Percentiles rank a stretch among this genome's conserved stretches.
Conservation (phyloP, 37 sponge, comb jelly and placozoan genomes). For the Chondrilla cf. caribensis region DNA sequence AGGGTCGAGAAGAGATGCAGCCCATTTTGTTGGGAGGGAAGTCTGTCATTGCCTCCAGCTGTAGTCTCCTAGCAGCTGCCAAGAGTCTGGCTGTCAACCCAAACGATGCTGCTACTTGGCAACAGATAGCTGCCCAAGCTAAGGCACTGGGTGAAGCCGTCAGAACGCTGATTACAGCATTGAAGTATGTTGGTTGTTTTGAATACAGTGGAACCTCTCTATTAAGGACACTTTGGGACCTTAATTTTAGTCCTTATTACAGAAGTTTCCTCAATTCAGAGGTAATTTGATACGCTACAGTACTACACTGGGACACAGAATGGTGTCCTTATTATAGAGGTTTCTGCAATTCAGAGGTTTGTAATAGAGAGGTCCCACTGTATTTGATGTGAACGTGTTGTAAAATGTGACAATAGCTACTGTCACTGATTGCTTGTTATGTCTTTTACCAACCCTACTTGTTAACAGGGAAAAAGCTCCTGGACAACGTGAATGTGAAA, state of each 20-base stretch:
- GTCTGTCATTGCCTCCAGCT: constrained; percentile 66
- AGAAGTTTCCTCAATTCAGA: too few species aligned
- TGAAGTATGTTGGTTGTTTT: constrained; percentile 57
- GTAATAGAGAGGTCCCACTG: too few species aligned
- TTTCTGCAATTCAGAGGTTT: too few species aligned
- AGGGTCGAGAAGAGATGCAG: constrained; percentile 37
- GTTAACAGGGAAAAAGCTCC: constrained; percentile 53
- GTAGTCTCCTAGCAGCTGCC: constrained; percentile 75
- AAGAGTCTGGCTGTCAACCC: constrained; percentile 86
- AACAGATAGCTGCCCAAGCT: constrained; percentile 84
- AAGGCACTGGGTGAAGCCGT: constrained; percentile 87
- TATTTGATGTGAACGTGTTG: neutral
- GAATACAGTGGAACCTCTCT: too few species aligned
- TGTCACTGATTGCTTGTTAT: too few species aligned
- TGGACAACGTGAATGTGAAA: constrained; percentile 88
- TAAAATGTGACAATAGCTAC: neutral
- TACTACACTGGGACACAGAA: neutral
- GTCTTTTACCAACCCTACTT: neutral
- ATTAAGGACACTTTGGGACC: too few species aligned
- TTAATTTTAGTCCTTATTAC: too few species aligned
- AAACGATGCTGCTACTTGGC: constrained; percentile 89
- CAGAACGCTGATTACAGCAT: constrained; percentile 62
- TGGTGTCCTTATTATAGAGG: too few species aligned
- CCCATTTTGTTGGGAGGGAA: constrained; percentile 69
- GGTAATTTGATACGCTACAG: too few species aligned